Evolutionary conservation across 1,140 invertebrate species (phyloP).

Genomic region (Drosophila pachea): DNA sequence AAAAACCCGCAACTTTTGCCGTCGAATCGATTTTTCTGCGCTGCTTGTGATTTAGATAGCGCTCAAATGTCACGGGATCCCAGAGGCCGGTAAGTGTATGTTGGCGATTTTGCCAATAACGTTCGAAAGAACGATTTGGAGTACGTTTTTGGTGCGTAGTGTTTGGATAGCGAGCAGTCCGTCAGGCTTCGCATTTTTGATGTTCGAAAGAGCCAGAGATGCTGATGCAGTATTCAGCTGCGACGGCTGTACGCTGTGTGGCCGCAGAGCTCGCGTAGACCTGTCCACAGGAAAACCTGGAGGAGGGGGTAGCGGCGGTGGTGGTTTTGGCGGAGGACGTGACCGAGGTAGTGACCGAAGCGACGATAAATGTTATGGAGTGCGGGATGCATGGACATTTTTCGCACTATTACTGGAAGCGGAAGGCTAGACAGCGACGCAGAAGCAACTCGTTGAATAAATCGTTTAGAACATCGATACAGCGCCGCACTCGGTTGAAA

Average conservation of each 20-base stretch:
- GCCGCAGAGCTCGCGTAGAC: conserved; percentile 93
- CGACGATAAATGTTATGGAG: conserved; percentile 91
- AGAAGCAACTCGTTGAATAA: conserved; percentile 70
- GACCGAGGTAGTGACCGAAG: conserved; percentile 81
- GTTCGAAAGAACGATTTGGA: conserved; percentile 94
- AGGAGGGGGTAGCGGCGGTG: conserved; percentile 80
- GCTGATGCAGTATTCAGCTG: conserved; percentile 90
- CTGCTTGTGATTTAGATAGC: conserved; percentile 57
- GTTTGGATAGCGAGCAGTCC: conserved; percentile 97
- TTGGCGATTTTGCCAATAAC: conserved; percentile 93
- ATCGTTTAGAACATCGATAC: conserved; percentile 67
- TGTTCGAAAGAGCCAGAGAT: conserved; percentile 94
- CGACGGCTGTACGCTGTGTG: conserved; percentile 90
- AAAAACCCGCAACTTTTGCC: conserved; percentile 24
- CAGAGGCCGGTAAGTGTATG: conserved; percentile 96
- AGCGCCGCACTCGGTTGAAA: conserved; percentile 67
- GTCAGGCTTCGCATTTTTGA: conserved; percentile 96
- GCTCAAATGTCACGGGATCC: conserved; percentile 86
- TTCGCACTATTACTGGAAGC: conserved; percentile 88
- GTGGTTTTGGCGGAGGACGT: conserved; percentile 93
- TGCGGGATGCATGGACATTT: conserved; percentile 95
- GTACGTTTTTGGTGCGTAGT: conserved; percentile 95
- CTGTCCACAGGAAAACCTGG: conserved; percentile 89
- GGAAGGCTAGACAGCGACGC: conserved; percentile 66
- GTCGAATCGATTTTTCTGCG: conserved; percentile 63